Evolutionary conservation across 2,797 vertebrate genomes (phyloP).

Genomic region (Helarctos malayanus): DNA sequence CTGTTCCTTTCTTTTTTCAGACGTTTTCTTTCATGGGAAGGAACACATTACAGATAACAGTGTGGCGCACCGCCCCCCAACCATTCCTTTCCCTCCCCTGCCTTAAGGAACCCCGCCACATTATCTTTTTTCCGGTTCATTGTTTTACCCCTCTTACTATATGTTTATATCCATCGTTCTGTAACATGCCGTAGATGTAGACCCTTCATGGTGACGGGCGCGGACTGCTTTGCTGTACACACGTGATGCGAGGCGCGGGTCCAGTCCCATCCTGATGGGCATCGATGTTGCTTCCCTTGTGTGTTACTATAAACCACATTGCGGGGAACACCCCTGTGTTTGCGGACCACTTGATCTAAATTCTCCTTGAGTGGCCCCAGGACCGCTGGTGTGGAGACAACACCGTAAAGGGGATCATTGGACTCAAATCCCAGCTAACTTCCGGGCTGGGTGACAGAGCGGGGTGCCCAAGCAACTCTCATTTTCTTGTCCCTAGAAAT

Average conservation of each 20-base stretch:
- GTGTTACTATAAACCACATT: background rate
- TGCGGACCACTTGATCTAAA: rapidly evolving
- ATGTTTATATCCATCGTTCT: background rate
- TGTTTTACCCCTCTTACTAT: background rate
- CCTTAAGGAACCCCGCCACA: background rate
- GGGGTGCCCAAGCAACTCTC: background rate
- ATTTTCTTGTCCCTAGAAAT: background rate
- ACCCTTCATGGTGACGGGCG: background rate
- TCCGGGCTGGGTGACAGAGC: rapidly evolving
- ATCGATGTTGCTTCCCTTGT: background rate
- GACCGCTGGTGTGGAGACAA: background rate
- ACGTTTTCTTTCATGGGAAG: background rate
- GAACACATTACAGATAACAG: background rate
- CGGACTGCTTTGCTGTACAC: background rate
- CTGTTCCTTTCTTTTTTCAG: background rate
- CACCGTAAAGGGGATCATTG: too few relatives aligned
- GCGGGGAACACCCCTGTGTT: rapidly evolving
- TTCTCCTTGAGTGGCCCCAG: background rate
- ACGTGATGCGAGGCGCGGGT: too few relatives aligned
- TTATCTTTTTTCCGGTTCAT: background rate
- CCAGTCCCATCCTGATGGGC: rapidly evolving
- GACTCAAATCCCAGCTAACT: background rate
- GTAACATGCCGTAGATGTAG: too few relatives aligned
- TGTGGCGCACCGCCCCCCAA: background rate
- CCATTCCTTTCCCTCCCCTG: background rate